Conservation (phyloP, 92 coral and sea anemone species). For the Zoanthus sansibaricus region DNA sequence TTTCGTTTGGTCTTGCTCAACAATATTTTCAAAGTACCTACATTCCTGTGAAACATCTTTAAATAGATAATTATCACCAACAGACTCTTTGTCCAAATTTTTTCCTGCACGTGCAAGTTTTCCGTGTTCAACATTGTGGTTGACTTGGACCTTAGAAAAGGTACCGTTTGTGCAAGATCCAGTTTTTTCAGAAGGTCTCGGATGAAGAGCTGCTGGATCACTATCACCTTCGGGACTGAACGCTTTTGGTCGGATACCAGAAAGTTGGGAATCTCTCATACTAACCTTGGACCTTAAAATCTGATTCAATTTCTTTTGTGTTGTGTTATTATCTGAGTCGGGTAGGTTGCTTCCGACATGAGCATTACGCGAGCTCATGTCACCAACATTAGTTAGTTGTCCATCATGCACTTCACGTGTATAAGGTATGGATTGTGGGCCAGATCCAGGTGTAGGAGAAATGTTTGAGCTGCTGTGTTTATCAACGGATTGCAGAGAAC, state of each 20-base stretch:
- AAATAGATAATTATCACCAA: not conserved
- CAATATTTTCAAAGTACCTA: not conserved
- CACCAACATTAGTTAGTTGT: constrained; percentile 6
- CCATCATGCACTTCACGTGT: not conserved
- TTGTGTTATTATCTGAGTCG: not conserved
- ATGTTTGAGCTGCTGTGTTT: not conserved
- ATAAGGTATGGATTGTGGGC: not conserved
- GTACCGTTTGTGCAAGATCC: not conserved
- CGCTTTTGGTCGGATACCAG: constrained; percentile 72
- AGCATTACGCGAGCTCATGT: constrained; percentile 1
- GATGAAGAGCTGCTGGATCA: constrained; percentile 70
- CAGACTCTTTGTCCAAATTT: not conserved
- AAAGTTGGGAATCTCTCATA: constrained; percentile 17
- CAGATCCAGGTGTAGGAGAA: not conserved
- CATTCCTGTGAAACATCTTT: not conserved
- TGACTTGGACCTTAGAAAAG: not conserved
- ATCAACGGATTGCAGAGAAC: not conserved
- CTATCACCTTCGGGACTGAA: constrained; percentile 92
- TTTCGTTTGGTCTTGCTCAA: constrained; percentile 17
- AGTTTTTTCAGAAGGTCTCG: constrained; percentile 51
- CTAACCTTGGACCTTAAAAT: constrained; percentile 2
- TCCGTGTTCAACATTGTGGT: not conserved
- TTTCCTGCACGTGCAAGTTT: not conserved
- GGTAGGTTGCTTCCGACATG: not conserved
- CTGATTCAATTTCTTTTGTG: constrained; percentile 9